Evolutionary conservation across 2,888 invertebrate genomes (phyloP), one percentile per base, ranked within the genome.

Genomic region (Andrena fulva): DNA sequence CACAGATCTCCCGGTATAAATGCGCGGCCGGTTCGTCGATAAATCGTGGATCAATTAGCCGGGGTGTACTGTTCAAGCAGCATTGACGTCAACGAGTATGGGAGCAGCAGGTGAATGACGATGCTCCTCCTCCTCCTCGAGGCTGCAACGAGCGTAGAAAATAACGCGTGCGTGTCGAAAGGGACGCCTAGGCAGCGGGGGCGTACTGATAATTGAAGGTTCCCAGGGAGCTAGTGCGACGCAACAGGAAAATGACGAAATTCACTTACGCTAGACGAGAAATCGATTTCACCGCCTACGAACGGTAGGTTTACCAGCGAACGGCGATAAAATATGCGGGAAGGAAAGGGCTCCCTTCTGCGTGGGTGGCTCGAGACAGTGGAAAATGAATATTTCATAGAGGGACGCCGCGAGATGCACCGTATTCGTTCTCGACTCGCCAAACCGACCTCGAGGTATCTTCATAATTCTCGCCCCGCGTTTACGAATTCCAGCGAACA

Each of bases 321-420:
- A 27, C 8, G n/a, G 12, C 31, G 59, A 31, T 77, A 62, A 80
- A 77, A 56, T 67, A 71, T 20, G 67, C 56, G 20, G 24, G 20
- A 54, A 66, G 56, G 20, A 73, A 60, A 56, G 29, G 56, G 27
- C 33, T 59, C 8, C 2, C 35, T 35, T 50, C 42, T 50, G 69
- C 48, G 81, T 81, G 70, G 81, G 70, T 35, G 42, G 71, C 7
- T 10, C n/a, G 69, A 54, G 35, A 56, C 16, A 48, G 12, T 16
- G 4, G 35, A 16, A 69, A 67, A 80, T 80, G 75, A 75, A 82
- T 82, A 80, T 82, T 82, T 82, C 80, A 80, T 75, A 54, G 10
- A 48, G 59, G 52, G 54, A 70, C 33, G 27, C 29, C 16, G 50
- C 10, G 60, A 29, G 48, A n/a, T 54, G 70, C 31, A 24, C 70